Evolutionary conservation across 1,140 invertebrate genomes (phyloP), one percentile per base, ranked within the genome.

Genomic region (Papilio dardanus): DNA sequence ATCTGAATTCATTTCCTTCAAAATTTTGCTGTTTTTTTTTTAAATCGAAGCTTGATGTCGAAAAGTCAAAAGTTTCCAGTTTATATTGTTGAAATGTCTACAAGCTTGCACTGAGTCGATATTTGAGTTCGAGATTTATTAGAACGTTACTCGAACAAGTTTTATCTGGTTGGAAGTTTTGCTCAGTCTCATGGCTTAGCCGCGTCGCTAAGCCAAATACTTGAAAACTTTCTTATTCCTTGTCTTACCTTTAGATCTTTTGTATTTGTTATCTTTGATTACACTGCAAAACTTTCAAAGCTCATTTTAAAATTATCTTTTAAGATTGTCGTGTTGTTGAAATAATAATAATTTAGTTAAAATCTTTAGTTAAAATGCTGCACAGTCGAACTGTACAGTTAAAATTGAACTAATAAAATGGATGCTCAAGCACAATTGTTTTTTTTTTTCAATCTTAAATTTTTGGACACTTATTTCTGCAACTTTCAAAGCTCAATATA

Each of bases 201-300:
- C 54, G 54, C 54, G 54, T 28, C 24, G 24, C 54, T 62, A 62
- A 62, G 54, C 54, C 54, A 62, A 62, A 62, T 62, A 62, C 24
- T 62, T 62, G 3, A 28, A 62, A 62, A 62, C 54, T 62, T 62
- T 62, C 21, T 58, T 12, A 62, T 62, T 62, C 24, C 54, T 30
- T 62, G 54, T 62, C 54, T 62, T 62, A 62, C 54, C 54, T 62
- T 62, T 3, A 3, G 54, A 62, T 62, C 54, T 62, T 50, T 50
- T 62, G 54, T 62, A 28, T 62, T 62, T 30, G 24, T 28, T 28
- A 62, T 62, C 54, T 28, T 62, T 62, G 54, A 62, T 58, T 58
- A 58, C 54, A 62, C 54, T 62, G 24, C 24, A 0, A 58, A 28
- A 62, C 24, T 62, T 62, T 16, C 30, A 28, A 24, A 1, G 10